Evolutionary conservation across 2,113 vertebrate species (phyloP), one percentile per base, ranked within the genome.

Genomic region (Sarotherodon lohbergeri): DNA sequence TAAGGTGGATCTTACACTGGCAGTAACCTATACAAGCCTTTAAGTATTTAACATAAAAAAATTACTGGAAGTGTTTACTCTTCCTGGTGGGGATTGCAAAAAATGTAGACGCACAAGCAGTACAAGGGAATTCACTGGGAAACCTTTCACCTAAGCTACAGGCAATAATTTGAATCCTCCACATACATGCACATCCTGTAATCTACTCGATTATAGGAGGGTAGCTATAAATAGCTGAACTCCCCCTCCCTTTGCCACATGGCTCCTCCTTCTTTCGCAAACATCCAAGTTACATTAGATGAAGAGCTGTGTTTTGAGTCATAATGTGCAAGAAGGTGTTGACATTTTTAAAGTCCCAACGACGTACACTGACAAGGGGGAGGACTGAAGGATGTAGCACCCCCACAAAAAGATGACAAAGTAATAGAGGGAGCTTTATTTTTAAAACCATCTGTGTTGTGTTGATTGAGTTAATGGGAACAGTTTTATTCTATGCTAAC

Each of bases 401-500:
- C n/a, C n/a, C n/a, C n/a, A 22, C 22, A 55, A 82, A 79, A 89
- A 22, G 22, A 22, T 22, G 22, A 22, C 22, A 59, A 84, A 57
- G 87, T 54, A 89, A 88, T 89, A 88, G 81, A 95, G 91, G 94
- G 87, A 46, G 3, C 80, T 85, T 90, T 96, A 96, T 96, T 96
- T 96, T 95, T 96, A 93, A 92, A 91, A n/a, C 66, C 94, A 96
- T 91, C 93, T 96, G 95, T 73, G n/a, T 22, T 91, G 92, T 87
- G 95, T 92, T 95, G 95, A 95, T 90, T 90, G 94, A 95, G 61
- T 66, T 55, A 12, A 22, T 55, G 5, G 9, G n/a, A 12, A 11
- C 54, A 24, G n/a, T 24, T 11, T 55, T 24, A 6, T 6, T 2
- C 19, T 22, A 5, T 24, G 54, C 10, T 3, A 24, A 3, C 9